Evolutionary conservation across 2,888 invertebrate species (phyloP).

Genomic region (Flabesymbios commensalis): DNA sequence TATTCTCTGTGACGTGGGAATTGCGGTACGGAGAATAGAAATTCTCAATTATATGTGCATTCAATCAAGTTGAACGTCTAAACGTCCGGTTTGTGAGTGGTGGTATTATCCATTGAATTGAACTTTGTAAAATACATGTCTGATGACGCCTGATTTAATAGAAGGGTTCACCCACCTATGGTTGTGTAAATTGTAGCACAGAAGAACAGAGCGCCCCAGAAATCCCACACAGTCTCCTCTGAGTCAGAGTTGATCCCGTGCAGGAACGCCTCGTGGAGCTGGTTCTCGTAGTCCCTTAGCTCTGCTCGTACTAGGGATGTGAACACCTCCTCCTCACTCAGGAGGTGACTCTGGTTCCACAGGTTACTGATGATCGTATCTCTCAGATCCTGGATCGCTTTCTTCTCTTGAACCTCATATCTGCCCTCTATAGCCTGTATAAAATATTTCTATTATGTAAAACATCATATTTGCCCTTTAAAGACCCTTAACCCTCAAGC

Average conservation of each 20-base stretch:
- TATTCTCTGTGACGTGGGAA: too few species aligned
- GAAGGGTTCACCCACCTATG: slow-evolving; percentile 68
- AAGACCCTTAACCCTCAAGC: too few species aligned
- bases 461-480: too few species aligned
- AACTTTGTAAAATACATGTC: too few species aligned
- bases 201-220: slow-evolving; percentile 61
- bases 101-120: too few species aligned
- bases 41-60: too few species aligned
- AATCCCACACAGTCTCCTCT: slow-evolving; percentile 65
- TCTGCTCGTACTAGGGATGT: slow-evolving; percentile 57
- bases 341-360: slow-evolving; percentile 73
- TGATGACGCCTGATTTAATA: too few species aligned
- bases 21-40: too few species aligned
- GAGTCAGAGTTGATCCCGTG: slow-evolving; percentile 83
- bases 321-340: neutral
- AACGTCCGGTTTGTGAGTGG: too few species aligned
- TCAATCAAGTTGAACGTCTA: too few species aligned
- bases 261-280: slow-evolving; percentile 81
- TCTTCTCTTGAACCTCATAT: slow-evolving; percentile 72
- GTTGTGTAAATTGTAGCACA: slow-evolving; percentile 63
- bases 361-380: slow-evolving; percentile 82
- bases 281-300: slow-evolving; percentile 82
- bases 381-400: slow-evolving; percentile 65
- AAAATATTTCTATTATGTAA: too few species aligned
- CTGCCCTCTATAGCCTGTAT: slow-evolving; percentile 72